These are phyloP conservation scores for Euclidia mi DNA, from an alignment of 2,888 invertebrate species.

Conservation along the genomic window DNA sequence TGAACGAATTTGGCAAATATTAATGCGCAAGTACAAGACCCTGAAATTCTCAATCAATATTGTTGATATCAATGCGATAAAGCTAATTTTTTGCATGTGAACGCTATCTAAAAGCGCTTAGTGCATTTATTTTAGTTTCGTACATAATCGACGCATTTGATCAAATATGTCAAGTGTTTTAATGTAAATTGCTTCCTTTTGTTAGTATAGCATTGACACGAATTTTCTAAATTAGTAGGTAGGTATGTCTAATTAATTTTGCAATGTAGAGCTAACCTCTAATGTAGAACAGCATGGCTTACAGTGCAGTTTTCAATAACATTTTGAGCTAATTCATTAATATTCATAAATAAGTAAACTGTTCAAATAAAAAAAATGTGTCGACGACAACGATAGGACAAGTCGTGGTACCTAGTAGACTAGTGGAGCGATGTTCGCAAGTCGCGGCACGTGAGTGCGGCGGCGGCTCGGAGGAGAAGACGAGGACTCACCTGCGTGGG, in stretches of 20 bases:
- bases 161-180: conserved; percentile 6
- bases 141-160: conserved; percentile 2
- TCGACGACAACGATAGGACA: no score
- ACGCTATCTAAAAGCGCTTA: conserved; percentile 3
- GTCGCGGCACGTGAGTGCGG: neutral
- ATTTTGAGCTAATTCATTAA: neutral
- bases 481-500: conserved; percentile 85
- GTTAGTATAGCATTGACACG: neutral
- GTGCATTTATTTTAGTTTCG: conserved; percentile 12
- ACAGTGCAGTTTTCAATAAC: no score
- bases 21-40: conserved; percentile 20
- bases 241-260: no score
- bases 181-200: neutral
- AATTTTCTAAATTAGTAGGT: no score
- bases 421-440: neutral
- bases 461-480: conserved; percentile 4
- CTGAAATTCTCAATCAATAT: conserved; percentile 32
- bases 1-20: conserved; percentile 19
- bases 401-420: no score
- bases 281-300: no score
- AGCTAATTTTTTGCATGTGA: conserved; percentile 3
- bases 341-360: conserved; percentile 1
- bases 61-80: conserved; percentile 18
- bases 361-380: neutral
- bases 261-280: no score